Conservation (phyloP, 2,113 vertebrate species). For the Euleptes europaea region DNA sequence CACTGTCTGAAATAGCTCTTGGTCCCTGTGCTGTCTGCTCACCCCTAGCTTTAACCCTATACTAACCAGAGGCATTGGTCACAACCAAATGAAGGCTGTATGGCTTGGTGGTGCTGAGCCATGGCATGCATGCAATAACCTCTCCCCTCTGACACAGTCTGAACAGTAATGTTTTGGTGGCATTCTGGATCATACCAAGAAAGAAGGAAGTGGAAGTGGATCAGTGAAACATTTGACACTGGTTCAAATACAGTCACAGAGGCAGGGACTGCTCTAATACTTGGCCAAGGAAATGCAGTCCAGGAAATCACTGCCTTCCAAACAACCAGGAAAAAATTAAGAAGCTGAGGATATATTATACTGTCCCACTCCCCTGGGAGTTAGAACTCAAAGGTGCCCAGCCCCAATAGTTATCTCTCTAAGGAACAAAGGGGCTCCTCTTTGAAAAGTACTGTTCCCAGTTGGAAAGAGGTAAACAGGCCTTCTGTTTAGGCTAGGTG, state of each 20-base stretch:
- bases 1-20: neutral
- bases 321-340: slow-evolving; percentile 25
- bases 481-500: slow-evolving; percentile 35
- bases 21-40: neutral
- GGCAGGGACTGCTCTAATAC: slow-evolving; percentile 6
- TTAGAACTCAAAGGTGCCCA: slow-evolving; percentile 17
- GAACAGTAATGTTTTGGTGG: neutral
- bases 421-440: neutral
- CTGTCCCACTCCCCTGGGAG: slow-evolving; percentile 8
- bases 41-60: neutral
- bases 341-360: slow-evolving; percentile 1
- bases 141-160: neutral
- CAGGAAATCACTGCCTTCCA: neutral
- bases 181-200: neutral
- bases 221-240: slow-evolving; percentile 23
- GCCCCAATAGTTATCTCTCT: neutral
- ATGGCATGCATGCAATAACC: neutral
- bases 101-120: neutral
- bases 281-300: slow-evolving; percentile 42
- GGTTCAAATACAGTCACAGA: slow-evolving; percentile 45
- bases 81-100: neutral
- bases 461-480: slow-evolving; percentile 8
- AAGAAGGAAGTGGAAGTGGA: neutral
- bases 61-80: neutral
- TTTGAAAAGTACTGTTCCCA: slow-evolving; percentile 24